Base-by-base conservation (phyloP, 53 echinoderm and acorn worm genomes). In the Stichopus horrens region DNA sequence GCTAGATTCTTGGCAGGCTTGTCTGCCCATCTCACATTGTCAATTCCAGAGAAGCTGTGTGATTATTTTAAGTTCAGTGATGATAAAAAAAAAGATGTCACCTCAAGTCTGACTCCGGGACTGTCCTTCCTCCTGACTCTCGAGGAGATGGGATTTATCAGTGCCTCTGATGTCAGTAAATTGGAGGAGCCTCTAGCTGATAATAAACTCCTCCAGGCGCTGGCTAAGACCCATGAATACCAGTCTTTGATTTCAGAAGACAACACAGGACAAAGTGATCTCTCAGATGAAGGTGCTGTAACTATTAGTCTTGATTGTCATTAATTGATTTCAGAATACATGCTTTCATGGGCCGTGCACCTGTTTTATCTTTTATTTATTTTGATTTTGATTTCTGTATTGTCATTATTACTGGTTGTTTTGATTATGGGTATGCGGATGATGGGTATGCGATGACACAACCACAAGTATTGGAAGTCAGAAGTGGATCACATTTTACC, bases 271-370 rank as follows among this genome's bases (percentile, higher is more conserved):
- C 9, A 6, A 55, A 19, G 4, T 10, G 78, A 78, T 53, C 53
- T 78, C 18, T 54, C 78, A 78, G 78, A 8, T 5, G 55, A 78
- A 52, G 78, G 78, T 78, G 54, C 11, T 76, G 11, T 76, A n/a
- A n/a, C n/a, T n/a, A n/a, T n/a, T n/a, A n/a, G n/a, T n/a, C n/a
- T n/a, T n/a, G n/a, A n/a, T n/a, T n/a, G n/a, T n/a, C n/a, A n/a
- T n/a, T n/a, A n/a, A n/a, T n/a, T n/a, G n/a, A n/a, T n/a, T n/a
- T n/a, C n/a, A n/a, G n/a, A n/a, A n/a, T n/a, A n/a, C n/a, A n/a
- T n/a, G n/a, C n/a, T n/a, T n/a, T n/a, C n/a, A n/a, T n/a, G n/a
- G n/a, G n/a, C n/a, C n/a, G n/a, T n/a, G n/a, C n/a, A n/a, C n/a
- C n/a, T n/a, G n/a, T n/a, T n/a, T n/a, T n/a, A n/a, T n/a, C n/a